Conservation (phyloP, 2,113 vertebrate genomes). For the Forbesichthys papilliferus region DNA sequence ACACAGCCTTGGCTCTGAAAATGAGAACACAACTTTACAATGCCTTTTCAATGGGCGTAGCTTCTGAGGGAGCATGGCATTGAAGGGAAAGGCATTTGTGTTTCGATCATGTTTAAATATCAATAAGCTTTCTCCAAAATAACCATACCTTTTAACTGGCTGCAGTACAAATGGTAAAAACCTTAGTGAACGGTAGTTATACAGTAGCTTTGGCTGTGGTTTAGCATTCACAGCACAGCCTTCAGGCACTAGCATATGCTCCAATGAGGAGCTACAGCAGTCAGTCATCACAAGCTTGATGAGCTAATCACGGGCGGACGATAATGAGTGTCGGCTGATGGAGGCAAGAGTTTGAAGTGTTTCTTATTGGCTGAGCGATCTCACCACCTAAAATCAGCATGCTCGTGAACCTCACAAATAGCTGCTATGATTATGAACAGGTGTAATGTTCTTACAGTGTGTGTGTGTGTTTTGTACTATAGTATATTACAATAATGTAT, state of each 20-base stretch:
- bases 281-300: conserved; percentile 7
- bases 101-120: too few species aligned
- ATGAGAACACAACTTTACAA: too few species aligned
- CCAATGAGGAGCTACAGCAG: conserved; percentile 9
- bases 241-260: conserved; percentile 10
- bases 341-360: background rate
- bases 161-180: background rate
- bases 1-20: too few species aligned
- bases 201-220: background rate
- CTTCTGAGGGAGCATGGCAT: too few species aligned
- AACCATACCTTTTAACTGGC: background rate
- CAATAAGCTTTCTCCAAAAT: too few species aligned
- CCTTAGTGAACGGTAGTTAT: background rate
- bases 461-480: too few species aligned
- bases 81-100: too few species aligned
- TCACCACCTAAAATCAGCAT: conserved; percentile 38
- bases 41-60: too few species aligned
- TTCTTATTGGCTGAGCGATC: conserved; percentile 35
- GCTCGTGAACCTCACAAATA: conserved; percentile 14
- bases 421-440: too few species aligned
- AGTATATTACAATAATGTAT: too few species aligned
- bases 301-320: conserved; percentile 27
- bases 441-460: too few species aligned
- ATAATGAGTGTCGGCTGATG: background rate
- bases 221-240: conserved; percentile 22